Evolutionary conservation across 2,113 vertebrate species (phyloP), one percentile per base, ranked within the genome.

Genomic region (Colius striatus): DNA sequence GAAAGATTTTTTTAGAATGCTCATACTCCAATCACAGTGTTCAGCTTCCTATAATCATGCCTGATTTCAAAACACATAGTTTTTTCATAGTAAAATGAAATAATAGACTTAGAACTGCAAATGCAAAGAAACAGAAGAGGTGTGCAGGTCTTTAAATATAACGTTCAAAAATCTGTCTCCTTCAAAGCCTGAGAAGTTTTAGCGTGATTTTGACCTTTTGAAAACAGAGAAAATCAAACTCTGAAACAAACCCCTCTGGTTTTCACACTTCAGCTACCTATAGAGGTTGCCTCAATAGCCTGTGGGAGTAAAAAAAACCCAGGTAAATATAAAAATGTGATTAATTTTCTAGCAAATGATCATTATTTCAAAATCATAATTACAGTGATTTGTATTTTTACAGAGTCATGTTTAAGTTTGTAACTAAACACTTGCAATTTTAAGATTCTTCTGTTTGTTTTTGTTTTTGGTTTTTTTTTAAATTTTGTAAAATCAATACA

Each of bases 401-500:
- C 48, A 93, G 54, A 57, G 16, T 62, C 11, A 15, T 72, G 41
- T 84, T 92, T 78, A 67, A 67, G 60, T 87, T 87, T 61, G 30
- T 57, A 93, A 94, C 23, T n/a, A 48, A 92, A 89, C 48, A 50
- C 29, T 88, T 92, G 63, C 11, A 67, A 51, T 91, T 92, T 89
- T 92, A 38, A 26, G 26, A 26, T 81, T 81, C 48, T 92, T 79
- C 21, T 71, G 54, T 79, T 18, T 71, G 54, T 54, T 92, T 92
- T 79, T 48, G 50, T n/a, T n/a, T n/a, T n/a, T 16, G 43, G 62
- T 87, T 78, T 78, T 87, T 61, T 6, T 6, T 87, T 89, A 58
- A 47, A 41, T 70, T 89, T 90, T 81, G 17, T 32, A 53, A 84
- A 92, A 93, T 74, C 32, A 58, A 45, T 54, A 38, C 13, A 30